Evolutionary conservation across 1,140 invertebrate genomes (phyloP).

Genomic region (Stegodyphus dumicola): DNA sequence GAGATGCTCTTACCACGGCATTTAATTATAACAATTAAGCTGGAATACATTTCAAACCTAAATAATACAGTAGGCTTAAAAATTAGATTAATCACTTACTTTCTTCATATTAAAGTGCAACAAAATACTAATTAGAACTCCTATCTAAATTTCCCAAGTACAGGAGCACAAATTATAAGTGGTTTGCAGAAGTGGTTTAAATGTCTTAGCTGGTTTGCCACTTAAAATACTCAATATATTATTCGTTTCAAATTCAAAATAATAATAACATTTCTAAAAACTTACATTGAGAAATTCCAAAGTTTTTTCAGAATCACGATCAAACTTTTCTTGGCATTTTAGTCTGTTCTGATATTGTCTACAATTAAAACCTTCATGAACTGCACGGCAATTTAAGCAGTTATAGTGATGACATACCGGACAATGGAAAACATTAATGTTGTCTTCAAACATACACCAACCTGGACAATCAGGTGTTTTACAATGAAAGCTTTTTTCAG

Average conservation of each 20-base stretch:
- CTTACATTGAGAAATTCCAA: slow-evolving; percentile 78
- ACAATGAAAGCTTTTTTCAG: slow-evolving; percentile 89
- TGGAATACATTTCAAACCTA: too few species aligned
- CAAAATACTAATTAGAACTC: too few species aligned
- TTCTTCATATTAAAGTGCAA: too few species aligned
- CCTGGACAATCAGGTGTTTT: slow-evolving; percentile 88
- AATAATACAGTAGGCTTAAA: too few species aligned
- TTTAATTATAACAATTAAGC: too few species aligned
- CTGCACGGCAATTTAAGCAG: slow-evolving; percentile 90
- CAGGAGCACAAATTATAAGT: too few species aligned
- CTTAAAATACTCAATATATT: neutral
- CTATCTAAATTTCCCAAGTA: too few species aligned
- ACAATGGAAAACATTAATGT: slow-evolving; percentile 86
- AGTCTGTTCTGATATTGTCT: slow-evolving; percentile 85
- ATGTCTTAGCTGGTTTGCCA: too few species aligned
- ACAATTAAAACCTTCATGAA: slow-evolving; percentile 86
- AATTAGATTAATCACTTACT: too few species aligned
- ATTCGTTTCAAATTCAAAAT: neutral
- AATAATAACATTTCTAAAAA: neutral
- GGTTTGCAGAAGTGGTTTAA: too few species aligned
- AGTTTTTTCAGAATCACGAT: slow-evolving; percentile 79
- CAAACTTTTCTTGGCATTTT: slow-evolving; percentile 73
- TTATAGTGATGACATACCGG: slow-evolving; percentile 85
- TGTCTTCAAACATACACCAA: slow-evolving; percentile 91
- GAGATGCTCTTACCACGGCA: too few species aligned